Conservation (phyloP, 2,113 vertebrate species). For the Urocolius indicus region DNA sequence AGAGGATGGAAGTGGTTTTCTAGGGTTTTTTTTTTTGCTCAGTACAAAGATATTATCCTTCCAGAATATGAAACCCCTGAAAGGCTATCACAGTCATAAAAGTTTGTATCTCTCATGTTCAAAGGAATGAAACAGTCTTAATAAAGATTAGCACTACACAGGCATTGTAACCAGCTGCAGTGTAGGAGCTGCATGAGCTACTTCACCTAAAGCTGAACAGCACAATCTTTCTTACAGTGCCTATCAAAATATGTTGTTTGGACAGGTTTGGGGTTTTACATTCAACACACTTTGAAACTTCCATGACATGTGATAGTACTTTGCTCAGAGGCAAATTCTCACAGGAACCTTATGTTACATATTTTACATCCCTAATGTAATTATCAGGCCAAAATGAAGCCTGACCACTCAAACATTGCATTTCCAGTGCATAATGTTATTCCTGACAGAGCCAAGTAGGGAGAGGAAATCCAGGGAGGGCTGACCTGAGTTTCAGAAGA, state of each 20-base stretch:
- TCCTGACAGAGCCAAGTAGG: neutral
- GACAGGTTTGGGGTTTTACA: neutral
- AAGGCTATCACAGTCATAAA: conserved; percentile 31
- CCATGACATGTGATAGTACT: neutral
- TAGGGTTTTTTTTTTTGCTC: neutral
- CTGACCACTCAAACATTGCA: neutral
- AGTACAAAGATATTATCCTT: neutral
- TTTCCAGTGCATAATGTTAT: neutral
- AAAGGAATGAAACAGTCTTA: neutral
- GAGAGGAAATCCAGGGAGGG: neutral
- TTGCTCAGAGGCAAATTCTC: neutral
- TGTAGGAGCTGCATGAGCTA: neutral
- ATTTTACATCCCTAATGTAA: neutral
- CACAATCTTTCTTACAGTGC: neutral
- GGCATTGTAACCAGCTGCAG: neutral
- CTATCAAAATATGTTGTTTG: conserved; percentile 1
- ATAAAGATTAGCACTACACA: neutral
- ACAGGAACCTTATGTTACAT: neutral
- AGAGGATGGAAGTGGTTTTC: neutral
- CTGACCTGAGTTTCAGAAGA: neutral
- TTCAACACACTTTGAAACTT: neutral
- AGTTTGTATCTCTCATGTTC: neutral
- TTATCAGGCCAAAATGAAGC: neutral
- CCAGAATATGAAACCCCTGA: neutral
- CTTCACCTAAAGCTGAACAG: neutral